Evolutionary conservation across 2,797 vertebrate genomes (phyloP).

Genomic region (Amblyraja radiata): DNA sequence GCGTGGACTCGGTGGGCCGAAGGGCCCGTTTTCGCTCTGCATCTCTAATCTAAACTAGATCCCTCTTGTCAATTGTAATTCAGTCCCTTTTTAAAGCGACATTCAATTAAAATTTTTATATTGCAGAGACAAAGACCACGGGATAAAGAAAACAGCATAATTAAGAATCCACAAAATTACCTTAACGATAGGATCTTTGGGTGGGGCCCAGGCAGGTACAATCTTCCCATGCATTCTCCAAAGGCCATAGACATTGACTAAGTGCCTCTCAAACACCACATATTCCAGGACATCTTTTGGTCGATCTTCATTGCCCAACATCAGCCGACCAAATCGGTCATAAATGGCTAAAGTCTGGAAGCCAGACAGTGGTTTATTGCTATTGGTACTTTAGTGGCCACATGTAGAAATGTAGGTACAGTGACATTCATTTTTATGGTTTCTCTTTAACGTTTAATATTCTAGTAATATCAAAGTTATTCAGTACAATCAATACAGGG

Average conservation of each 20-base stretch:
- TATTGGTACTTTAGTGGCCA: not conserved
- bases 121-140: not conserved
- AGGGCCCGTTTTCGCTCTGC: too few relatives aligned
- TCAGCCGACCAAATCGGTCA: conserved; percentile 83
- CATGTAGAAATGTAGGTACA: too few relatives aligned
- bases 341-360: conserved; percentile 78
- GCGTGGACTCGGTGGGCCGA: too few relatives aligned
- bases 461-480: not conserved
- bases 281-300: conserved; percentile 85
- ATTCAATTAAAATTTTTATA: not conserved
- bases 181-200: conserved; percentile 81
- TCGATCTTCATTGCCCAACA: conserved; percentile 77
- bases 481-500: not conserved
- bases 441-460: not conserved
- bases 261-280: conserved; percentile 79
- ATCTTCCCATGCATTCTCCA: conserved; percentile 94
- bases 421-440: too few relatives aligned
- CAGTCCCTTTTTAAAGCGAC: not conserved
- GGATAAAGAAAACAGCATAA: not conserved
- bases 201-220: conserved; percentile 80
- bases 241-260: conserved; percentile 71
- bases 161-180: conserved; percentile 51
- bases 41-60: too few relatives aligned
- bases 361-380: not conserved
- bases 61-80: not conserved